Evolutionary conservation across 2,113 vertebrate species (phyloP), one percentile per base, ranked within the genome.

Genomic region (Xyliphius kryptos): DNA sequence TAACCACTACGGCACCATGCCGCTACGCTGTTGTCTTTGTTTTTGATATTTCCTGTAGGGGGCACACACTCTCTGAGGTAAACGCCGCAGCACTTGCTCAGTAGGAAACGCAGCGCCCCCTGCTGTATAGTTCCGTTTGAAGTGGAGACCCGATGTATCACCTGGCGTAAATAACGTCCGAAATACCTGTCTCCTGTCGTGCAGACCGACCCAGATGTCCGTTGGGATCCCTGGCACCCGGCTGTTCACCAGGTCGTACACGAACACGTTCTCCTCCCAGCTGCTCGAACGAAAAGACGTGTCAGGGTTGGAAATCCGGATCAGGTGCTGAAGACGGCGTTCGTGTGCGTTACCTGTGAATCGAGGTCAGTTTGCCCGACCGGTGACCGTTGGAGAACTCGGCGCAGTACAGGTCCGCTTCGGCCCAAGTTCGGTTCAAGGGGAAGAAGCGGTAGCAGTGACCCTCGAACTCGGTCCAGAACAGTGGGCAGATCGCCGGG

Each of bases 181-280:
- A 36, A 74, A 81, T 75, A 91, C 89, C 88, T 90, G 85, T 60
- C 88, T 82, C 0, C 86, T 79, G 69, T 91, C 87, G 0, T 88
- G 88, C 61, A 90, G 87, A 13, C 88, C 89, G 0, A 56, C 88
- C 88, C 89, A 90, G 76, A 90, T 81, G 77, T 91, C 86, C 0
- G 85, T 88, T 10, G 88, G 89, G 69, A 89, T 89, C 48, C 89
- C 90, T 0, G 89, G 87, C 16, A 90, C 84, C 0, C 88, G 88
- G 76, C 87, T 92, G 79, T 89, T 89, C 41, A 91, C 85, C 15
- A 91, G 82, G 60, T 90, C 89, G 0, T 87, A 89, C n/a, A 89
- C 87, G 1, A 91, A 92, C 59, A 89, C 86, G 0, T 90, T 90
- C 72, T 91, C 89, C 60, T 89, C 86, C 88, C 88, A 90, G 82